Evolutionary conservation across 2,888 invertebrate genomes (phyloP), one percentile per base, ranked within the genome.

Genomic region (Willowsia nigromaculata): DNA sequence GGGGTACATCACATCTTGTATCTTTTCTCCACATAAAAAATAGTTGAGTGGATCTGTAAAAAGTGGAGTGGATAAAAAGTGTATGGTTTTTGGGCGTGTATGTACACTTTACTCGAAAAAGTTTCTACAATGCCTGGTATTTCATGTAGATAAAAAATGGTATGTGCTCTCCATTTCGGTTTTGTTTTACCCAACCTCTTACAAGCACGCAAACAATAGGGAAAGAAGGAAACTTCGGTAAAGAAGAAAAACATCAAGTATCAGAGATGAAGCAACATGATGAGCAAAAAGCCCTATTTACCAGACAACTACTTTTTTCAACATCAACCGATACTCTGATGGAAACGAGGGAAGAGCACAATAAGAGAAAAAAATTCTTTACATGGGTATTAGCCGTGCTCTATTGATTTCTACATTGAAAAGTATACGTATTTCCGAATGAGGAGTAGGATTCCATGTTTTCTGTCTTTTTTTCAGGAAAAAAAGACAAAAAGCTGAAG

Each of bases 321-420:
- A n/a, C 65, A 62, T 62, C 65, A 62, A 30, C 18, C 33, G n/a
- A 30, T 22, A 25, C 56, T 56, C 4, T 56, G 18, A 25, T 3
- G 22, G 25, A 18, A 18, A n/a, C 3, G 43, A 50, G 18, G 18
- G 15, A 18, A 56, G 22, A 22, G 22, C n/a, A n/a, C n/a, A n/a
- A n/a, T n/a, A n/a, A n/a, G 22, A 6, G 18, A 9, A 56, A 56
- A 13, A 37, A 65, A n/a, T 18, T 65, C 15, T 37, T 37, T 65
- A 65, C 65, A 62, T 62, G 27, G 62, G 27, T 30, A 62, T 62
- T 62, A 30, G 33, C n/a, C 30, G 65, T 65, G 65, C 65, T 65
- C 65, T 37, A 65, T 65, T 65, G 65, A 33, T 65, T 65, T 18
- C n/a, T 4, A 37, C 18, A 37, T 37, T 65, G 65, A 65, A 65